Evolutionary conservation across 1,140 invertebrate genomes (phyloP).

Genomic region (Brachystomella parvula): DNA sequence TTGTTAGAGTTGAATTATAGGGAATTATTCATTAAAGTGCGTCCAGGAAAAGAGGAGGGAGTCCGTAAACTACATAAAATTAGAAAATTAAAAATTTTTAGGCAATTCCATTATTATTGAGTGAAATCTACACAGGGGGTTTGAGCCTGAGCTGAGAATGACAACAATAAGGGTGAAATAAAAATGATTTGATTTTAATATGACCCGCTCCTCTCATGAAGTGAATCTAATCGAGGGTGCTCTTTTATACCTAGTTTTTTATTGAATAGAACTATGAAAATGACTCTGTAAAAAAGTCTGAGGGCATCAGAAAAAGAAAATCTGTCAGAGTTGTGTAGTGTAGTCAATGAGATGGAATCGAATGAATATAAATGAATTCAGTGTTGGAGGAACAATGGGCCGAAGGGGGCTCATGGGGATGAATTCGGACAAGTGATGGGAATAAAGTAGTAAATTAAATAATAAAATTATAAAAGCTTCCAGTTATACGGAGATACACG

Average conservation of each 20-base stretch:
- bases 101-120: no score
- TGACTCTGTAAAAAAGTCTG: no score
- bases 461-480: not conserved
- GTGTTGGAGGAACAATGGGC: not conserved
- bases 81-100: no score
- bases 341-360: not conserved
- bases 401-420: not conserved
- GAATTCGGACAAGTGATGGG: not conserved
- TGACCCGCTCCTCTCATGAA: not conserved
- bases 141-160: no score
- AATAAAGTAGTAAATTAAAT: constrained; percentile 2
- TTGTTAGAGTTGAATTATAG: no score
- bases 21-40: no score
- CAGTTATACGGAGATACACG: not conserved
- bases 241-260: not conserved
- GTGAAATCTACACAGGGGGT: no score
- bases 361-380: constrained; percentile 15
- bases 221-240: not conserved
- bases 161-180: no score
- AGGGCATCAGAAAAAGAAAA: no score
- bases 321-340: not conserved
- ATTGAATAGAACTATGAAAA: no score
- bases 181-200: not conserved
- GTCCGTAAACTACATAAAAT: no score
- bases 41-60: no score